These are phyloP conservation scores for Lepidocyrtoides sp. DNA, from an alignment of 2,888 invertebrate genomes.

Conservation along the genomic window DNA sequence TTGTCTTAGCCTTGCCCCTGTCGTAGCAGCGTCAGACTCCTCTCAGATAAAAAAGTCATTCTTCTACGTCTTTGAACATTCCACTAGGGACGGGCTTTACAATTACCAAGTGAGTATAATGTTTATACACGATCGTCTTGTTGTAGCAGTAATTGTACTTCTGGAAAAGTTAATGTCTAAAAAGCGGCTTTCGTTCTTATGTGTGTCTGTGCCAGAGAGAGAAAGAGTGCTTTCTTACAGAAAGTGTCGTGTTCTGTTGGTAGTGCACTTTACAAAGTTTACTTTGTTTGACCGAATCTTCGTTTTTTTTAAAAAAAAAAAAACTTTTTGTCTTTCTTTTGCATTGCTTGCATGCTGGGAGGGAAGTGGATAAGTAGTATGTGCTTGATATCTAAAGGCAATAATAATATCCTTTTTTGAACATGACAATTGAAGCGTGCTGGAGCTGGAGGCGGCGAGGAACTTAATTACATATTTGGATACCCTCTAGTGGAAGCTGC, in stretches of 20 bases:
- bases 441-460: constrained; percentile 93
- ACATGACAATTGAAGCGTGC: constrained; percentile 88
- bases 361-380: constrained; percentile 1
- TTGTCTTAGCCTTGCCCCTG: constrained; percentile 93
- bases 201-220: not conserved
- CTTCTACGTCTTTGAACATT: constrained; percentile 94
- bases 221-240: not conserved
- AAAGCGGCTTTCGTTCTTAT: not conserved
- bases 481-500: constrained; percentile 90
- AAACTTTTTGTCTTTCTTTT: constrained; percentile 19
- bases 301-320: constrained; percentile 13
- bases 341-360: not conserved
- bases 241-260: constrained; percentile 12
- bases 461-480: constrained; percentile 92
- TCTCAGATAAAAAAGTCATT: constrained; percentile 91
- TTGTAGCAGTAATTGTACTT: constrained; percentile 26
- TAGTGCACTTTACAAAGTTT: constrained; percentile 37
- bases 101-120: constrained; percentile 87
- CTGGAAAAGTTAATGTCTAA: not conserved
- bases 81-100: constrained; percentile 91
- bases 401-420: constrained; percentile 66
- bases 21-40: constrained; percentile 91
- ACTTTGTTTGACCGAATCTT: not conserved
- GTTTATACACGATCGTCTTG: constrained; percentile 29
- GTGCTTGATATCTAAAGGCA: constrained; percentile 36